Evolutionary conservation across 2,888 invertebrate species (phyloP), one percentile per base, ranked within the genome.

Genomic region (Nasonovia ribisnigri): DNA sequence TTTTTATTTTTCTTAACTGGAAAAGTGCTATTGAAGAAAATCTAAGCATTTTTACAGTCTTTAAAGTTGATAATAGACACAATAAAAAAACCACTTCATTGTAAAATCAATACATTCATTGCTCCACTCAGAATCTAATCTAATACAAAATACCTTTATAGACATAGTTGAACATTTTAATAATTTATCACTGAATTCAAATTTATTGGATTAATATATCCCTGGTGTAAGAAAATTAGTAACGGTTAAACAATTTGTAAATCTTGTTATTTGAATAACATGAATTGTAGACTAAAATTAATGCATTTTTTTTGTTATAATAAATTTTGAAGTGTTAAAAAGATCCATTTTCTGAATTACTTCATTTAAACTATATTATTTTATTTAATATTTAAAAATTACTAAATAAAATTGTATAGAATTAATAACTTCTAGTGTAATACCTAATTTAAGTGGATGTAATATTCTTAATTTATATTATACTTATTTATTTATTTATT

Each of bases 401-500:
- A 36, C 36, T 77, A 8, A 77, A 36, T 77, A 67, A 77, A 36
- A 77, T 36, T 77, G 36, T 67, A 29, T 48, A 24, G 10, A n/a
- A 4, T 90, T 46, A 60, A 43, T 46, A 26, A 88, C 36, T 88
- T 51, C 11, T 43, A 84, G 46, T 48, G 43, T 89, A 43, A 46
- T 57, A 46, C 11, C 26, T 60, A 87, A 46, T 67, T n/a, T 24
- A 48, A 90, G 42, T 67, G 0, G 4, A 90, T n/a, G n/a, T 43
- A 90, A n/a, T 46, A n/a, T 67, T 20, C 20, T 67, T 90, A 10
- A 90, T 90, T 90, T 60, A 46, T 86, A 46, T 43, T 86, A 46
- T 86, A 16, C 0, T 36, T 77, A 36, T 77, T 0, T 16, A 77
- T 77, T n/a, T n/a, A 77, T 67, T 67, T 5, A 51, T 51, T 88